Evolutionary conservation across 2,797 vertebrate genomes (phyloP), one percentile per base, ranked within the genome.

Genomic region (Gambusia yucatana): DNA sequence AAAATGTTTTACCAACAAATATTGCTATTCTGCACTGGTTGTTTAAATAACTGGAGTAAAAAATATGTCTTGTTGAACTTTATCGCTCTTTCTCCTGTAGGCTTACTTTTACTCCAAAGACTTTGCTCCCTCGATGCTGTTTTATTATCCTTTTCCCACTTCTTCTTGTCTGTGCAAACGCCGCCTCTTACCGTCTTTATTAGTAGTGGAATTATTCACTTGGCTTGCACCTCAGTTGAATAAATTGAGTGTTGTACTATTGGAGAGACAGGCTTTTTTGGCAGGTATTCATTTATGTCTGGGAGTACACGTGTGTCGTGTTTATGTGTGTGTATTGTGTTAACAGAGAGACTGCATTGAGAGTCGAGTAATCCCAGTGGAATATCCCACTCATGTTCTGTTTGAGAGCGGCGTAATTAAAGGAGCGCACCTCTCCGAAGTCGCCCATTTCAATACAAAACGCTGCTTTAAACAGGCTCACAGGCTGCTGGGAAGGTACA

Each of bases 361-460:
- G 92, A 94, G 92, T 94, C 70, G 81, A 91, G 89, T 94, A 95
- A 95, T 96, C 96, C 93, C 95, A 79, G 87, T 76, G 95, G 93
- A 94, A 92, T 95, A 91, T 84, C 91, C 87, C 81, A 87, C 95
- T 96, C 94, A 94, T 96, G 95, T 95, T 94, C 94, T 96, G 93
- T 95, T 96, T 95, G 95, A 96, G 96, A 96, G 95, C 90, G 82
- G 93, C 84, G 90, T 95, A 96, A 96, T 96, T 96, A 96, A 95
- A 93, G 90, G 88, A 92, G 85, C 80, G 79, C 85, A 91, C 91
- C 89, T 95, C 95, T 95, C 93, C 95, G 92, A 96, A 96, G 90
- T 95, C 94, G 89, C 95, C 91, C 85, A 89, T 95, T 96, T 96
- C 92, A 96, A 92, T 89, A 94, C 92, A 93, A 94, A 94, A 95